A percentile compares a stretch with the other conserved stretches of the same genome.
Conservation (phyloP, 2,888 invertebrate genomes). For the Eupithecia subumbrata region DNA sequence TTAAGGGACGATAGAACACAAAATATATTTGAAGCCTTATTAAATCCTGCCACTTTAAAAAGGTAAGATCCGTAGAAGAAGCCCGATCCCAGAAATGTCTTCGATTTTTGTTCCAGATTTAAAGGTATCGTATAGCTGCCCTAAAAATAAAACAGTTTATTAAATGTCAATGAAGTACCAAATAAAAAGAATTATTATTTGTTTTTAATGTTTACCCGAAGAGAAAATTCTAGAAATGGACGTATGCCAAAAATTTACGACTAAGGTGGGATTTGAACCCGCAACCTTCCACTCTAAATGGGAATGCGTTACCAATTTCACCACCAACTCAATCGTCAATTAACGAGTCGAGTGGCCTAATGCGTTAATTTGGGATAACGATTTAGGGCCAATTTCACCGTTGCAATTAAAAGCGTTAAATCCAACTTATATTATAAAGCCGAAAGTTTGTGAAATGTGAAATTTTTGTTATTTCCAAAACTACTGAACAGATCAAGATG, state of each 20-base stretch:
- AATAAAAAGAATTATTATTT: neutral
- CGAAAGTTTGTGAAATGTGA: too few species aligned
- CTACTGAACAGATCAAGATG: too few species aligned
- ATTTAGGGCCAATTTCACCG: neutral
- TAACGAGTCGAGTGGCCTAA: neutral
- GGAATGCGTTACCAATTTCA: neutral
- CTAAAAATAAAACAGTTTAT: constrained; percentile 55
- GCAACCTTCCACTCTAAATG: neutral
- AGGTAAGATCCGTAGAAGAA: constrained; percentile 72
- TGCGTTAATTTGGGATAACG: neutral
- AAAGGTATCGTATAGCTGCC: constrained; percentile 66
- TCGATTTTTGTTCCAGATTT: constrained; percentile 59
- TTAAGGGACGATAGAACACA: constrained; percentile 55
- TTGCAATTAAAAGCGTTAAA: too few species aligned
- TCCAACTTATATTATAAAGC: too few species aligned
- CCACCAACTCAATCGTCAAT: neutral
- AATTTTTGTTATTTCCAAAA: too few species aligned
- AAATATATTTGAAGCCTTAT: constrained; percentile 66
- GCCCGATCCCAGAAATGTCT: constrained; percentile 62
- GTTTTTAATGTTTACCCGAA: neutral
- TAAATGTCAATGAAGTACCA: constrained; percentile 30
- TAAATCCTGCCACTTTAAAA: constrained; percentile 65
- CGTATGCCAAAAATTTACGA: neutral
- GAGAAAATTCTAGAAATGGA: neutral
- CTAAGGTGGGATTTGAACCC: neutral